phyloP scores from a whole-genome alignment of 2,113 vertebrate genomes.

The Camarhynchus parvulus region DNA sequence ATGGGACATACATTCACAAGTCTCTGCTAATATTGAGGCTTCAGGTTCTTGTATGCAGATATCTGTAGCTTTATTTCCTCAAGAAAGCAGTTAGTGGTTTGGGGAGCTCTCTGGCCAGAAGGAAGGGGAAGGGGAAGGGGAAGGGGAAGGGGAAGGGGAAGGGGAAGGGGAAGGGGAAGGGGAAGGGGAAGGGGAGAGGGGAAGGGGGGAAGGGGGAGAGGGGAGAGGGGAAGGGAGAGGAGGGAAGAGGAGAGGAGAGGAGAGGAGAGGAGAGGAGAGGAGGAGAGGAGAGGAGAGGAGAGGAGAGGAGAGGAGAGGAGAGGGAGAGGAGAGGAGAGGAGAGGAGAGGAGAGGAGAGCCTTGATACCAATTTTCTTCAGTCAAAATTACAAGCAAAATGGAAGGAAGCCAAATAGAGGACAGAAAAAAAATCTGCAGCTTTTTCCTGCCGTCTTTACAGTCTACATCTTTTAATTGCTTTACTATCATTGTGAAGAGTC shows the following conservation, averaged over 20 bases:
- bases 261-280: too few species aligned
- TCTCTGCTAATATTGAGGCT: not conserved
- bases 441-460: not conserved
- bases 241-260: too few species aligned
- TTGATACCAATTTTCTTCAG: not conserved
- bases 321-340: too few species aligned
- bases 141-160: too few species aligned
- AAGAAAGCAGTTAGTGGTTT: not conserved
- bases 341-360: too few species aligned
- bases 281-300: too few species aligned
- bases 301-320: accelerated
- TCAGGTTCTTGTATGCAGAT: not conserved
- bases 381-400: not conserved
- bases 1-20: not conserved
- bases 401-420: not conserved
- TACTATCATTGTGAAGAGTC: not conserved
- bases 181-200: accelerated
- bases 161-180: too few species aligned
- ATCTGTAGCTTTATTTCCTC: not conserved
- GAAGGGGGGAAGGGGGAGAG: too few species aligned
- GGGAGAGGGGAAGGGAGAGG: too few species aligned
- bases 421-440: not conserved
- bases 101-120: not conserved
- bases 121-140: accelerated
- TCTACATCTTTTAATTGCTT: not conserved